These are phyloP conservation scores for Aspidoscelis tigris DNA, from an alignment of 2,113 vertebrate species.

Conservation along the genomic window DNA sequence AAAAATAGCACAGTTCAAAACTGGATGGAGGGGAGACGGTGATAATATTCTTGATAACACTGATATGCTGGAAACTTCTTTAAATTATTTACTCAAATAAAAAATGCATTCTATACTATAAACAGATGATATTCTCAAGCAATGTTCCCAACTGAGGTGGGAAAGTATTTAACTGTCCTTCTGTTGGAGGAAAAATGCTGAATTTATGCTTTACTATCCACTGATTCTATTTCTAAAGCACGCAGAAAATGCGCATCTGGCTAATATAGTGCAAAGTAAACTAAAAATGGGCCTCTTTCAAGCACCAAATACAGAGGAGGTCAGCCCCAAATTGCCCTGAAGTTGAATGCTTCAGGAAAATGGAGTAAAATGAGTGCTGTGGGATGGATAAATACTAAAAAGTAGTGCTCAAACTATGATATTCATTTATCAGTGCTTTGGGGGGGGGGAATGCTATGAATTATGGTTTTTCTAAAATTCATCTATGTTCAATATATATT, in stretches of 20 bases:
- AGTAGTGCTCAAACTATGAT: constrained; percentile 7
- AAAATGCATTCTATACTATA: constrained; percentile 11
- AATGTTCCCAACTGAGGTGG: background rate
- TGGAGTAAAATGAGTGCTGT: constrained; percentile 36
- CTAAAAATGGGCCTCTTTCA: constrained; percentile 34
- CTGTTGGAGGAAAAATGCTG: constrained; percentile 21
- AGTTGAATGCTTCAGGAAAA: constrained; percentile 43
- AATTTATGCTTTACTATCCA: constrained; percentile 40
- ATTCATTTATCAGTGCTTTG: constrained; percentile 20
- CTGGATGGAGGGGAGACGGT: background rate
- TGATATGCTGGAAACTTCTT: constrained; percentile 12
- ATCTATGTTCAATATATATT: background rate
- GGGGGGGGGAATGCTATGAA: background rate
- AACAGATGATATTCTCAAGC: constrained; percentile 14
- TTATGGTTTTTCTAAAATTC: background rate
- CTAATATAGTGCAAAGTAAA: constrained; percentile 5
- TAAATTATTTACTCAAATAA: constrained; percentile 34
- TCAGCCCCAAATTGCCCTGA: constrained; percentile 15
- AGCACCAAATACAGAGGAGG: constrained; percentile 20
- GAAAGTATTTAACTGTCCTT: constrained; percentile 33
- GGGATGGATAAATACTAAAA: constrained; percentile 28
- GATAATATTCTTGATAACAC: constrained; percentile 29
- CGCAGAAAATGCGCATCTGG: constrained; percentile 31
- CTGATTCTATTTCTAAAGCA: constrained; percentile 28
- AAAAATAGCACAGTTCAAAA: background rate